Percentiles rank a stretch among this genome's conserved stretches.
Evolutionary conservation across 2,113 vertebrate genomes (phyloP).

Genomic region (Eubucco bourcierii): DNA sequence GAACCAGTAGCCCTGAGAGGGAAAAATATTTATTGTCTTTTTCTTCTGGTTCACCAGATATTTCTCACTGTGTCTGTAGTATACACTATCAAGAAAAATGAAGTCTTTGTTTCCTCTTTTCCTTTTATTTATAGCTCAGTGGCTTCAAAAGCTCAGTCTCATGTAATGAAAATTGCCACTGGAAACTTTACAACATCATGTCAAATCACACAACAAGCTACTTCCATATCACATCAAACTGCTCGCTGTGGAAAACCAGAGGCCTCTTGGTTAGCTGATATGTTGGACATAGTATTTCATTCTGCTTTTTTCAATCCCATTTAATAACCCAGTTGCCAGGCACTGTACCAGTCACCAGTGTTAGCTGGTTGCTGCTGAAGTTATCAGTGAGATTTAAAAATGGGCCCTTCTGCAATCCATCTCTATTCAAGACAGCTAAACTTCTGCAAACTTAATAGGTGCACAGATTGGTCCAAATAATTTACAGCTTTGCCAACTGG

Average conservation of each 20-base stretch:
- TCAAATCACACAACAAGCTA: neutral
- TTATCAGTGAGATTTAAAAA: neutral
- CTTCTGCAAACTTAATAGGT: neutral
- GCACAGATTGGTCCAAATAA: neutral
- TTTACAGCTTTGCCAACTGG: neutral
- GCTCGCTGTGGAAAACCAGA: neutral
- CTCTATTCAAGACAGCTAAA: neutral
- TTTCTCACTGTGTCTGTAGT: neutral
- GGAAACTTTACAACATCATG: neutral
- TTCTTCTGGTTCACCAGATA: conserved; percentile 13
- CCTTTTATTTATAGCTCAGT: neutral
- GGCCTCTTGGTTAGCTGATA: neutral
- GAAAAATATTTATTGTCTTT: conserved; percentile 10
- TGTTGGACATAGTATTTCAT: neutral
- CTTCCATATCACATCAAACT: neutral
- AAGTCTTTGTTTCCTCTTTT: conserved; percentile 3
- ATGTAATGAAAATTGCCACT: neutral
- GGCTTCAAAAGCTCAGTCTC: neutral
- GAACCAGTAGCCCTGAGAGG: neutral
- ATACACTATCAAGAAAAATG: neutral
- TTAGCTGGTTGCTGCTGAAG: accelerated
- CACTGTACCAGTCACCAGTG: accelerated
- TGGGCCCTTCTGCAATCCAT: neutral
- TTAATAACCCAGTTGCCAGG: conserved; percentile 3
- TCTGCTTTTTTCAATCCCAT: neutral